These are phyloP conservation scores for Adrianichthys oophorus DNA, from an alignment of 2,797 vertebrate species.

Conservation along the genomic window DNA sequence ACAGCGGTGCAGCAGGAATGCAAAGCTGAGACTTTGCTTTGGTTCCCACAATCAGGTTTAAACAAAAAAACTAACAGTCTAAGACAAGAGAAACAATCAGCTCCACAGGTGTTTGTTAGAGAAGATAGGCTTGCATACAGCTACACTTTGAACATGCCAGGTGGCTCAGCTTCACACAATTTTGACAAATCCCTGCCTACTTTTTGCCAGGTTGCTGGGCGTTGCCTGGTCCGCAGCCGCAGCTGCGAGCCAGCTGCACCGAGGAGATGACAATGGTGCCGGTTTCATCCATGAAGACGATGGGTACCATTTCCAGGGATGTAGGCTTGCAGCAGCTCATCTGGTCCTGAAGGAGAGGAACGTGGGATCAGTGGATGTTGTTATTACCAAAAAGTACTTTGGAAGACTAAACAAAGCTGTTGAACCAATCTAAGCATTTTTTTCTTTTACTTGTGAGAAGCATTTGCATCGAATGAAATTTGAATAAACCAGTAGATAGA, in stretches of 20 bases:
- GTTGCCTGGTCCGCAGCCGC: slow-evolving; percentile 54
- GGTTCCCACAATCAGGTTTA: slow-evolving; percentile 29
- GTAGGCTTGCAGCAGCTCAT: slow-evolving; percentile 64
- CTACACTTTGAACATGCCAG: slow-evolving; percentile 1
- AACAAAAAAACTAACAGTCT: slow-evolving; percentile 9
- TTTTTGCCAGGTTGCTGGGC: slow-evolving; percentile 24
- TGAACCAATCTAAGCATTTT: background rate
- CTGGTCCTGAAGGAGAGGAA: slow-evolving; percentile 25
- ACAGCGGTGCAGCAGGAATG: slow-evolving; percentile 22
- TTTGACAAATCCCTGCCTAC: slow-evolving; percentile 23
- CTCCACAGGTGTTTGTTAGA: slow-evolving; percentile 13
- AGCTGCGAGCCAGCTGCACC: slow-evolving; percentile 56
- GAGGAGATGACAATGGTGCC: slow-evolving; percentile 60
- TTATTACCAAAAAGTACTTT: background rate
- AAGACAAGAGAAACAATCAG: slow-evolving; percentile 19
- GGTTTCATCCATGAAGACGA: slow-evolving; percentile 70
- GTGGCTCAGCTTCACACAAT: slow-evolving; percentile 12
- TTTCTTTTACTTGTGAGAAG: background rate
- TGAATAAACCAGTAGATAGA: too few relatives aligned
- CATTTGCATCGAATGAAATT: too few relatives aligned
- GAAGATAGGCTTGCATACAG: slow-evolving; percentile 4
- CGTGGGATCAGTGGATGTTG: background rate
- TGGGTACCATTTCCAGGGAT: slow-evolving; percentile 43
- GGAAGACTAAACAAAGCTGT: background rate
- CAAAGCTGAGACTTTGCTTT: slow-evolving; percentile 28